Evolutionary conservation across 1,140 invertebrate species (phyloP), one percentile per base, ranked within the genome.

Genomic region (Hermetia illucens): DNA sequence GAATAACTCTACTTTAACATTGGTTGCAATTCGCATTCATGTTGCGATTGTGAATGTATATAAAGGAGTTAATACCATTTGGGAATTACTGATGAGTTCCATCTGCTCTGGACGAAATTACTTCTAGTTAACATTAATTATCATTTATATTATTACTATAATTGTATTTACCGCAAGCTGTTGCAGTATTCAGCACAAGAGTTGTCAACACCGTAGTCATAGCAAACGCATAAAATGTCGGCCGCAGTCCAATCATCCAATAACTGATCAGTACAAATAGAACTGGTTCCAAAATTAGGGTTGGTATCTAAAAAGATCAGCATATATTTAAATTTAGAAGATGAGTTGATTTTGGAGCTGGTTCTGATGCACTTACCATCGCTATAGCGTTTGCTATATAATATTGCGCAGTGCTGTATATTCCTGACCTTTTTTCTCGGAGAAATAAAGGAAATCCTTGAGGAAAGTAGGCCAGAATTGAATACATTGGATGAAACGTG

Each of bases 401-500:
- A 54, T 87, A 90, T 8, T 75, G 62, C 6, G 72, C 69, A 1
- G 77, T 69, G 0, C 73, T 59, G 53, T 88, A 90, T 30, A 88
- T 60, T 18, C 82, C 84, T 18, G 77, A 76, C 41, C 75, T 69
- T 45, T 82, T 74, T 57, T 91, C 86, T 32, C 84, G 61, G 24
- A 80, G 58, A 46, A 89, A 79, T 13, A 89, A 56, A 0, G 85
- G 82, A 38, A 82, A 71, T 49, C 83, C 77, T 45, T 75, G 69
- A 0, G 86, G 86, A 48, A 89, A 82, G 41, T 80, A 64, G 39
- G 79, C 69, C 4, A 91, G 63, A 1, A 82, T 79, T 0, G 80
- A 75, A 53, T 89, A 89, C 80, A 89, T 86, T 0, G 84, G 81
- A 31, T 75, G 74, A 59, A 87, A 91, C 3, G 83, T 82, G 48